These are phyloP conservation scores for Ecliptopera silaceata DNA, from an alignment of 2,888 invertebrate genomes.

Conservation along the genomic window DNA sequence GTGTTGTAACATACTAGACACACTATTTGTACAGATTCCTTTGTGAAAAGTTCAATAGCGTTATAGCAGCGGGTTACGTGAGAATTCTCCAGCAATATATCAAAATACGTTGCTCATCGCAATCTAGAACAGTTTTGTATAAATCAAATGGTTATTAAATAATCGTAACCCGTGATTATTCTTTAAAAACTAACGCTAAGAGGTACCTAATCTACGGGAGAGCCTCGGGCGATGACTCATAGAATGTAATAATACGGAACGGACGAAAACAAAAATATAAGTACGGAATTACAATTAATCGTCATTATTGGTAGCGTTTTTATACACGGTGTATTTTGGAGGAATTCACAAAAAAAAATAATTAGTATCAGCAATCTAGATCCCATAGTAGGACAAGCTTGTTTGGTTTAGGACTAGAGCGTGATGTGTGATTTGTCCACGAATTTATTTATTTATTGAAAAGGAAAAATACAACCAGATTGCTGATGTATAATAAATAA, in stretches of 20 bases:
- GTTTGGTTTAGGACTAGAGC: no score
- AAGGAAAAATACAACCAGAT: no score
- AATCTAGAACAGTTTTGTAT: slow-evolving; percentile 52
- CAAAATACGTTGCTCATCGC: slow-evolving; percentile 43
- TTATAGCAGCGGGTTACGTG: slow-evolving; percentile 32
- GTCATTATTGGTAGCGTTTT: slow-evolving; percentile 62
- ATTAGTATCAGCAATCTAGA: no score
- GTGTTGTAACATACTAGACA: no score
- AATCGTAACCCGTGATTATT: slow-evolving; percentile 48
- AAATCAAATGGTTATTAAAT: slow-evolving; percentile 50
- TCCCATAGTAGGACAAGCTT: no score
- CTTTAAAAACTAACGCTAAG: slow-evolving; percentile 47
- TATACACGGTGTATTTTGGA: slow-evolving; percentile 27
- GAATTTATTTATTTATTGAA: no score
- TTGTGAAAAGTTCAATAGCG: neutral
- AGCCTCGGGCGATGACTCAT: slow-evolving; percentile 48
- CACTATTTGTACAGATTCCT: no score
- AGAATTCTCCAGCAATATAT: slow-evolving; percentile 35
- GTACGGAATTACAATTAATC: slow-evolving; percentile 61
- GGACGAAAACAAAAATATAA: slow-evolving; percentile 56
- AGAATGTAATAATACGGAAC: slow-evolving; percentile 45
- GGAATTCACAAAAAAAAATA: no score
- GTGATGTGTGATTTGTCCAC: no score
- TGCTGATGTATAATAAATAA: no score
- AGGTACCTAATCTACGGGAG: slow-evolving; percentile 43